Conservation (phyloP, 2,888 invertebrate genomes). For the Rotaria sp. region DNA sequence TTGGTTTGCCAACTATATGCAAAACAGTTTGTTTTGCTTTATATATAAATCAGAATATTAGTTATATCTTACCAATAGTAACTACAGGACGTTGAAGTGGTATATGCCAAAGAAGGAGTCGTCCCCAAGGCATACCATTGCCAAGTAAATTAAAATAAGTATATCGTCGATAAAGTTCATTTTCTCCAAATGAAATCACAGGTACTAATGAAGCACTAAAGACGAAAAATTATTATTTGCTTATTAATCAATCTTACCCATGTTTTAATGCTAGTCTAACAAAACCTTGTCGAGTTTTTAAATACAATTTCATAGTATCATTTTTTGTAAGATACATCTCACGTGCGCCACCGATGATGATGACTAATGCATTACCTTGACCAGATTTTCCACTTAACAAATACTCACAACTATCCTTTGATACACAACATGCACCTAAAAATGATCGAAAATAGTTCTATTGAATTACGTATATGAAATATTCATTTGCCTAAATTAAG, state of each 20-base stretch:
- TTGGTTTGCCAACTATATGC: background rate
- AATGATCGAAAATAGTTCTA: no score
- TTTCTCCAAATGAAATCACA: background rate
- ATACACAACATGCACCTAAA: conserved; percentile 46
- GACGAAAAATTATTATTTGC: background rate
- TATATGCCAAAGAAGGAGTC: background rate
- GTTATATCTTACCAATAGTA: background rate
- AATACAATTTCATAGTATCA: background rate
- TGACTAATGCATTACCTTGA: background rate
- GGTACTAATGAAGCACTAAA: conserved; percentile 3
- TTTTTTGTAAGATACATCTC: background rate
- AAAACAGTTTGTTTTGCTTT: no score
- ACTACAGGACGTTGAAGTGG: conserved; percentile 2
- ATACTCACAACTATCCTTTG: background rate
- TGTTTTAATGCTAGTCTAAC: background rate
- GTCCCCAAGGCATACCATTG: background rate
- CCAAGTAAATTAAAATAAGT: background rate
- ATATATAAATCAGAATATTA: no score
- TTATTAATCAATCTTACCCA: background rate
- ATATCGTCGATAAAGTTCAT: background rate
- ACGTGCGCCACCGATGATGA: background rate
- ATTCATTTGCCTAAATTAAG: background rate
- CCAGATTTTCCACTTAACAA: background rate
- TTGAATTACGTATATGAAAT: no score
- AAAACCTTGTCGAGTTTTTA: background rate